Conservation (phyloP, 2,888 invertebrate species). For the Drosophila bunnanda region DNA sequence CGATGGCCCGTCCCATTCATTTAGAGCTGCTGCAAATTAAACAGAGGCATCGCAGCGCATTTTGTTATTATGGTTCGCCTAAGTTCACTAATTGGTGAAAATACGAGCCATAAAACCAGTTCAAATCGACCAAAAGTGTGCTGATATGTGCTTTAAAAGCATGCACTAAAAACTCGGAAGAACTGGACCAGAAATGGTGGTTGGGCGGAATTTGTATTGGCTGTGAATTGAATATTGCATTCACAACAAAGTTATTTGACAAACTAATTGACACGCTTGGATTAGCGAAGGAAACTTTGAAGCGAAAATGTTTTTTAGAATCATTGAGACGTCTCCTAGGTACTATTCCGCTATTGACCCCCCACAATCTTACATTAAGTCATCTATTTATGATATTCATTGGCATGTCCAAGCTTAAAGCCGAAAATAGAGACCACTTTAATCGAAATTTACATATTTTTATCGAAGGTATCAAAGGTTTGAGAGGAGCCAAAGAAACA, state of each 20-base stretch:
- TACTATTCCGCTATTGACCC: conserved; percentile 7
- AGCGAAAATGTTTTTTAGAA: background rate
- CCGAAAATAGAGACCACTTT: background rate
- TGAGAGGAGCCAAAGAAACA: too few relatives aligned
- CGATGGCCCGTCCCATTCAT: conserved; percentile 39
- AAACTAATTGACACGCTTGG: conserved; percentile 26
- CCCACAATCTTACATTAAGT: conserved; percentile 11
- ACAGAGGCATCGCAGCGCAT: conserved; percentile 13
- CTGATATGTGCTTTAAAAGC: conserved; percentile 25
- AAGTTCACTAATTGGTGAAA: conserved; percentile 44
- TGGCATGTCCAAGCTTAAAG: background rate
- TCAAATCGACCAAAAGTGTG: conserved; percentile 37
- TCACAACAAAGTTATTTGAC: conserved; percentile 31
- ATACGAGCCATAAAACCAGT: conserved; percentile 42
- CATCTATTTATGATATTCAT: conserved; percentile 10
- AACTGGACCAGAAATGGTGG: background rate
- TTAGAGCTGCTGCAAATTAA: conserved; percentile 40
- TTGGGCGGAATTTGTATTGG: background rate
- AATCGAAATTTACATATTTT: background rate
- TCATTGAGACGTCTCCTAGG: background rate
- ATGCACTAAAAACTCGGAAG: conserved; percentile 21
- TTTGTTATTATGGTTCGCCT: conserved; percentile 20
- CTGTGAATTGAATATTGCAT: conserved; percentile 12
- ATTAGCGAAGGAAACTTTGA: conserved; percentile 45
- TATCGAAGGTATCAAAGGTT: background rate